These are phyloP conservation scores for Nymphalis io DNA, from an alignment of 1,140 invertebrate genomes.

Conservation along the genomic window DNA sequence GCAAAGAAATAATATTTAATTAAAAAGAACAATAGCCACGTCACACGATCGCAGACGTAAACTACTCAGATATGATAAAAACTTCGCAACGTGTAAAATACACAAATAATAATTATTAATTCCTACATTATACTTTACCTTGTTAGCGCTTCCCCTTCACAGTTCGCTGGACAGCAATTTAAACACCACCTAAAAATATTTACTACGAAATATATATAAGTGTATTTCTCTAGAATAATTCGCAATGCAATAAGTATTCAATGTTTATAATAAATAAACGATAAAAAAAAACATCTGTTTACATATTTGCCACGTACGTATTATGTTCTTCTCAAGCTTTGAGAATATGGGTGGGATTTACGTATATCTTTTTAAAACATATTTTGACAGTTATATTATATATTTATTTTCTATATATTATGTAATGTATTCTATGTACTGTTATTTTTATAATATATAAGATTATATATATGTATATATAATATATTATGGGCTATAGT, in stretches of 20 bases:
- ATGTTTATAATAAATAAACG: too few species aligned
- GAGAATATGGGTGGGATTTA: too few species aligned
- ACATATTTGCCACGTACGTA: too few species aligned
- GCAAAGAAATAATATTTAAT: not conserved
- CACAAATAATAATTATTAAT: constrained; percentile 35
- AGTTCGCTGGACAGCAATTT: constrained; percentile 3
- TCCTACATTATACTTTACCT: constrained; percentile 52
- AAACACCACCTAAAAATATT: constrained; percentile 27
- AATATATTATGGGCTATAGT: too few species aligned
- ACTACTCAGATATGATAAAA: not conserved
- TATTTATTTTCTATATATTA: too few species aligned
- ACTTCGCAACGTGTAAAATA: not conserved
- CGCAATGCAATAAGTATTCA: constrained; percentile 2
- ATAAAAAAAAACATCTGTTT: too few species aligned
- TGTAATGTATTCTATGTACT: too few species aligned
- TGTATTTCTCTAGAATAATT: constrained; percentile 4
- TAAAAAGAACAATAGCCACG: constrained; percentile 11
- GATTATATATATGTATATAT: too few species aligned
- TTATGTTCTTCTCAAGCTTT: too few species aligned
- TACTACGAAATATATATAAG: constrained; percentile 15
- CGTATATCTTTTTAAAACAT: too few species aligned
- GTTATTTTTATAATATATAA: too few species aligned
- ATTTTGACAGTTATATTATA: too few species aligned
- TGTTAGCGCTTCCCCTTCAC: constrained; percentile 40
- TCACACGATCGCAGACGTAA: not conserved